Percentiles rank a stretch among this genome's conserved stretches.
These are phyloP conservation scores for Rousettus madagascariensis DNA, from an alignment of 2,797 vertebrate genomes.

Conservation along the genomic window DNA sequence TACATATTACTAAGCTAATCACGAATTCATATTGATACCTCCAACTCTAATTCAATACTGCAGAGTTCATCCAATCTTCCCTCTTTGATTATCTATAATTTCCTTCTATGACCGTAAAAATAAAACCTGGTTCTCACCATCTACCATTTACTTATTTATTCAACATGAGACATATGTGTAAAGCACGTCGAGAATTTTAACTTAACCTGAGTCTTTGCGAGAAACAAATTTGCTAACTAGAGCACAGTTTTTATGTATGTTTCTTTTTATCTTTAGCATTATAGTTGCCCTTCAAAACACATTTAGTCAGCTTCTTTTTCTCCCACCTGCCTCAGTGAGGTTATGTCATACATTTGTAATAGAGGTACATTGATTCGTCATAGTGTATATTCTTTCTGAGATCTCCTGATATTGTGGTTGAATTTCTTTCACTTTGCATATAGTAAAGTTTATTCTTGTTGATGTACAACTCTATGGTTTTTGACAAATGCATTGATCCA, in stretches of 20 bases:
- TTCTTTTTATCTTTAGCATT: neutral
- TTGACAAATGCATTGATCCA: slow-evolving; percentile 1
- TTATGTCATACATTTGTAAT: slow-evolving; percentile 33
- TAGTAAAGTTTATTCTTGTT: slow-evolving; percentile 42
- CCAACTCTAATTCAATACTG: neutral
- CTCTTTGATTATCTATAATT: neutral
- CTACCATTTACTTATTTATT: neutral
- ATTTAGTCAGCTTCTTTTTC: neutral
- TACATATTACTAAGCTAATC: neutral
- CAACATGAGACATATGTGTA: neutral
- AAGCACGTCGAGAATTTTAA: neutral
- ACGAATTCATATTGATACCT: neutral
- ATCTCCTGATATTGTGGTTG: neutral
- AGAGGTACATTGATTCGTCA: slow-evolving; percentile 9
- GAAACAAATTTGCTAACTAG: neutral
- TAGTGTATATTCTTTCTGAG: neutral
- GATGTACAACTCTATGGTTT: neutral
- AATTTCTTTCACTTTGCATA: slow-evolving; percentile 22
- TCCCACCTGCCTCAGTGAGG: neutral
- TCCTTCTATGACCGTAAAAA: neutral
- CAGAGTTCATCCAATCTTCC: neutral
- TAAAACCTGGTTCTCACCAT: neutral
- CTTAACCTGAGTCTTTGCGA: neutral
- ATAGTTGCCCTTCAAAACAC: neutral
- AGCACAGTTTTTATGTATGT: neutral